A percentile compares a stretch with the other conserved stretches of the same genome.
phyloP scores from a whole-genome alignment of 2,797 vertebrate genomes.

The Sparidentex hasta region DNA sequence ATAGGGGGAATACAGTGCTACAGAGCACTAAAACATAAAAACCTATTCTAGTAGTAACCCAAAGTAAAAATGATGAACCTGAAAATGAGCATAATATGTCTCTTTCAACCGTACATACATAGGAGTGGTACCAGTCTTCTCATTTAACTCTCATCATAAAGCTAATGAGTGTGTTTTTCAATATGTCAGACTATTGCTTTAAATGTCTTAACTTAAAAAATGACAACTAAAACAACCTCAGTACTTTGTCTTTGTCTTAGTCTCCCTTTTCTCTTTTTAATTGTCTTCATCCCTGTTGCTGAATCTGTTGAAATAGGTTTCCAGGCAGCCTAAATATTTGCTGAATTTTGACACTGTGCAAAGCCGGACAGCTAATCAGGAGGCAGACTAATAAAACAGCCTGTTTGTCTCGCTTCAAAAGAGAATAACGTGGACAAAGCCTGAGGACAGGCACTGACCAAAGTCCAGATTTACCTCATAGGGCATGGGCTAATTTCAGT shows the following conservation, averaged over 20 bases:
- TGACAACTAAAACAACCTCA: background rate
- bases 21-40: no score
- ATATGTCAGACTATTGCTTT: background rate
- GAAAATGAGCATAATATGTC: no score
- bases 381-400: slow-evolving; percentile 2
- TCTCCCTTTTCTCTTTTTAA: background rate
- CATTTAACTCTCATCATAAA: background rate
- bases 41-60: no score
- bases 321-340: background rate
- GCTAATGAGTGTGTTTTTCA: background rate
- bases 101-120: background rate
- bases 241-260: background rate
- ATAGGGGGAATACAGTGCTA: no score
- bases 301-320: background rate
- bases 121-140: background rate
- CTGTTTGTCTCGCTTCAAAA: slow-evolving; percentile 9
- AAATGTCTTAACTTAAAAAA: background rate
- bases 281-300: background rate
- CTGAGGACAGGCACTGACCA: background rate
- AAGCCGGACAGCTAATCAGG: background rate
- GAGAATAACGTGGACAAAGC: background rate
- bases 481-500: background rate
- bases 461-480: background rate
- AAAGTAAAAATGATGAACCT: no score
- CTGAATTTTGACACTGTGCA: background rate